Conservation (phyloP, 2,113 vertebrate species). For the Gallinago paraguaiae region DNA sequence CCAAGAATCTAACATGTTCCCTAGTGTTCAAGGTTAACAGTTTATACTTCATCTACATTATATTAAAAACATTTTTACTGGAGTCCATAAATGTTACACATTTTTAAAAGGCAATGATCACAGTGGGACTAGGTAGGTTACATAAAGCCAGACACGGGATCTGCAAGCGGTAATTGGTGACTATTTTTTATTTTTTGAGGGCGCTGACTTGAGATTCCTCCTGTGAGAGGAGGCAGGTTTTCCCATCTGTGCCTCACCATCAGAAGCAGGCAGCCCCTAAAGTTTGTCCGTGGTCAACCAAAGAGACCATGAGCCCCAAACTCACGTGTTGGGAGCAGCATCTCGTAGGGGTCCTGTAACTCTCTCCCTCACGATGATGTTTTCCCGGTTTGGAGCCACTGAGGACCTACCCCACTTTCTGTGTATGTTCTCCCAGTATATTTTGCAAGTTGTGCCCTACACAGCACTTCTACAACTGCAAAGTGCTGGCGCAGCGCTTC, state of each 20-base stretch:
- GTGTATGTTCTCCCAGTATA: neutral
- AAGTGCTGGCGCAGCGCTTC: neutral
- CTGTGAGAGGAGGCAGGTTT: neutral
- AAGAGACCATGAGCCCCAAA: neutral
- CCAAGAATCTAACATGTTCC: neutral
- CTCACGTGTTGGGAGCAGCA: accelerated
- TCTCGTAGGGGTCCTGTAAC: accelerated
- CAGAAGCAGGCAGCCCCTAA: neutral
- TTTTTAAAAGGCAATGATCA: constrained; percentile 36
- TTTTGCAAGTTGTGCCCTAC: constrained; percentile 9
- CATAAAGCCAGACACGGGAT: neutral
- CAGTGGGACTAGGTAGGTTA: neutral
- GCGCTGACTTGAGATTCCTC: neutral
- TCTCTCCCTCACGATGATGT: neutral
- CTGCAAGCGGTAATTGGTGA: neutral
- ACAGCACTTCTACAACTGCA: constrained; percentile 9
- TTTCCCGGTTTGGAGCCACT: neutral
- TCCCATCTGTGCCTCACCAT: neutral
- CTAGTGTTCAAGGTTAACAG: constrained; percentile 33
- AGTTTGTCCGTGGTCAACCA: neutral
- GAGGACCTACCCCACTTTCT: constrained; percentile 58
- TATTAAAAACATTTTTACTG: constrained; percentile 71
- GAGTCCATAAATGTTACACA: constrained; percentile 28
- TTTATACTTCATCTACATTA: constrained; percentile 58
- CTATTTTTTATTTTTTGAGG: neutral